Evolutionary conservation across 53 echinoderm and acorn worm species (phyloP), one percentile per base, ranked within the genome.

Genomic region (Paelopatides confundens): DNA sequence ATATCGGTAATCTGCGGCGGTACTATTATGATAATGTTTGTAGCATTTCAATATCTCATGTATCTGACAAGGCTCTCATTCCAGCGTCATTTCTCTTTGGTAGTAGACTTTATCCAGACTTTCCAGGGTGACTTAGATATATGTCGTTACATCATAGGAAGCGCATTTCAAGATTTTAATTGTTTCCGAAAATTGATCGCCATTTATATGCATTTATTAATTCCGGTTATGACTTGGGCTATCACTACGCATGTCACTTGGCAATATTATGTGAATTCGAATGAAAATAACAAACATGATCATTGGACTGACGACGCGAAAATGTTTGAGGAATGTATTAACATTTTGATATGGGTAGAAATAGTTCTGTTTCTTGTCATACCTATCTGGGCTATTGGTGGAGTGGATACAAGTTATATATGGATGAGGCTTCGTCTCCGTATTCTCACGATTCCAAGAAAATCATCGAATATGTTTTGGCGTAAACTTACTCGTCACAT

Each of bases 1-100:
- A 28, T 79, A 31, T 79, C 79, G 31, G 79, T 79, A 29, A 50
- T 79, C 5, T 79, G 79, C 28, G 79, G 79, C 31, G 79, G 79
- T 12, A 12, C 2, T 23, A 79, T 79, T 32, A 13, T 79, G 51
- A 21, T 30, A 9, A 79, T 79, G 49, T 79, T 79, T 15, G 79
- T 79, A 17, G 1, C 32, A 4, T 79, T 79, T 28, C 79, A 79
- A 31, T 79, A 79, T 18, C 52, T 79, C 1, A 53, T 79, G 51
- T 79, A 79, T 33, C 31, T 79, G 50, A 79, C 34, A 31, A 79
- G 53, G 79, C 51, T 79, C 15, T 79, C 79, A 17, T 51, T 79
- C 51, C 51, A 79, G 31, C 79, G 53, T 33, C 79, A 79, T 17
- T 79, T 79, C 52, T 31, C 32, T 1, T 52, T 79, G 53, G 79